phyloP scores from a whole-genome alignment of 2,888 invertebrate species.

The Xanthia togata region DNA sequence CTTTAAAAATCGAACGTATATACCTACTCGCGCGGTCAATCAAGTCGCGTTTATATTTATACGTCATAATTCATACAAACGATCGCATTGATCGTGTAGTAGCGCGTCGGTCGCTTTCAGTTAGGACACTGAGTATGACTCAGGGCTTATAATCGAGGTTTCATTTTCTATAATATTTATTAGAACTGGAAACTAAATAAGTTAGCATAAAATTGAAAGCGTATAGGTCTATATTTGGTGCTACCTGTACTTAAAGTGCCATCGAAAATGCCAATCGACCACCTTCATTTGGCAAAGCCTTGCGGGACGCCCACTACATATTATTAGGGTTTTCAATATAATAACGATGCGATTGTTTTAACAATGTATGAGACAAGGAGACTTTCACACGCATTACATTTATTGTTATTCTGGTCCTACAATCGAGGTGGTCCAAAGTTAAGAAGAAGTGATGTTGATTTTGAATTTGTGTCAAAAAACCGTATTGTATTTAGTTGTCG shows the following conservation, averaged over 20 bases:
- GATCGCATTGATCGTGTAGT: neutral
- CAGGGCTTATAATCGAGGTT: slow-evolving; percentile 27
- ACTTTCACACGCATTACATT: slow-evolving; percentile 40
- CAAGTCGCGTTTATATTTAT: neutral
- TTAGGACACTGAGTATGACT: slow-evolving; percentile 12
- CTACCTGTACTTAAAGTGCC: slow-evolving; percentile 31
- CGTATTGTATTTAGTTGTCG: neutral
- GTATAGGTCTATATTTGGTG: slow-evolving; percentile 50
- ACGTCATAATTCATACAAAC: neutral
- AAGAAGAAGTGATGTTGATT: neutral
- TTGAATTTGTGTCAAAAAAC: slow-evolving; percentile 11
- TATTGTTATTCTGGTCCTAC: slow-evolving; percentile 20
- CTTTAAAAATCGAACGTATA: neutral
- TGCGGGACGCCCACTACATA: slow-evolving; percentile 50
- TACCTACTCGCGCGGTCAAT: neutral
- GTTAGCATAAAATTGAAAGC: slow-evolving; percentile 59
- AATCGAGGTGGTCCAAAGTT: slow-evolving; percentile 22
- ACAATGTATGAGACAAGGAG: slow-evolving; percentile 33
- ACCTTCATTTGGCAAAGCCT: slow-evolving; percentile 55
- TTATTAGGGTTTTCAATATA: slow-evolving; percentile 13
- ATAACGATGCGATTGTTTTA: slow-evolving; percentile 33
- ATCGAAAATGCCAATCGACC: slow-evolving; percentile 64
- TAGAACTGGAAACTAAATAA: slow-evolving; percentile 44
- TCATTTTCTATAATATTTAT: slow-evolving; percentile 52
- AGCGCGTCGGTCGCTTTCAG: neutral